Conservation (phyloP, 2,797 vertebrate species). For the Catharus ustulatus region DNA sequence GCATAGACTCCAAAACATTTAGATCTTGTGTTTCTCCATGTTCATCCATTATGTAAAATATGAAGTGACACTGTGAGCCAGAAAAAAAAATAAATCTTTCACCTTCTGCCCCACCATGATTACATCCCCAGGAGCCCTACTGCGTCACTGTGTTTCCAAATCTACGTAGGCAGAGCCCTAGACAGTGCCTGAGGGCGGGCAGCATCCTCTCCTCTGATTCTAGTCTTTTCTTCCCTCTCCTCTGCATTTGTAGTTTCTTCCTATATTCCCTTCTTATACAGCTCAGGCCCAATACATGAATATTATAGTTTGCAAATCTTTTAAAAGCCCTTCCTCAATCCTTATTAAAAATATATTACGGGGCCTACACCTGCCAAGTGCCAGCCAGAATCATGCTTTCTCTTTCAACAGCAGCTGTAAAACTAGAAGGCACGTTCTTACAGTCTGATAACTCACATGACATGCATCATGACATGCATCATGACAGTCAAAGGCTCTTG, state of each 20-base stretch:
- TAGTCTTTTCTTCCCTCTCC: neutral
- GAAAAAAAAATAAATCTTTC: constrained; percentile 28
- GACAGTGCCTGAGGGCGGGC: neutral
- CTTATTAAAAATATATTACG: neutral
- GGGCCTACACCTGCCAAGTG: neutral
- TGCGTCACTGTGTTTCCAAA: constrained; percentile 34
- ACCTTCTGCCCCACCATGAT: neutral
- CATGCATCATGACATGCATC: neutral
- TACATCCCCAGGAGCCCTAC: neutral
- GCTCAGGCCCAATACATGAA: neutral
- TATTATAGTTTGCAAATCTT: neutral
- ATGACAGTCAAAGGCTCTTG: neutral
- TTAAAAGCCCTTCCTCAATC: neutral
- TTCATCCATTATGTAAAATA: constrained; percentile 22
- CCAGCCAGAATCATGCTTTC: neutral
- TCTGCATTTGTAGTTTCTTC: neutral
- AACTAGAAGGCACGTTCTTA: neutral
- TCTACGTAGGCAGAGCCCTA: neutral
- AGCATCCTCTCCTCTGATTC: neutral
- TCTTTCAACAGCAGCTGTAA: neutral
- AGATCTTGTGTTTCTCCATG: neutral
- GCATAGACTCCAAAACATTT: neutral
- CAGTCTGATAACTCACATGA: neutral
- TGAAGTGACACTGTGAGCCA: neutral
- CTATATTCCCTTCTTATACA: neutral